A percentile compares a stretch with the other conserved stretches of the same genome.
phyloP scores from a whole-genome alignment of 2,797 vertebrate genomes.

The Aselliscus stoliczkanus region DNA sequence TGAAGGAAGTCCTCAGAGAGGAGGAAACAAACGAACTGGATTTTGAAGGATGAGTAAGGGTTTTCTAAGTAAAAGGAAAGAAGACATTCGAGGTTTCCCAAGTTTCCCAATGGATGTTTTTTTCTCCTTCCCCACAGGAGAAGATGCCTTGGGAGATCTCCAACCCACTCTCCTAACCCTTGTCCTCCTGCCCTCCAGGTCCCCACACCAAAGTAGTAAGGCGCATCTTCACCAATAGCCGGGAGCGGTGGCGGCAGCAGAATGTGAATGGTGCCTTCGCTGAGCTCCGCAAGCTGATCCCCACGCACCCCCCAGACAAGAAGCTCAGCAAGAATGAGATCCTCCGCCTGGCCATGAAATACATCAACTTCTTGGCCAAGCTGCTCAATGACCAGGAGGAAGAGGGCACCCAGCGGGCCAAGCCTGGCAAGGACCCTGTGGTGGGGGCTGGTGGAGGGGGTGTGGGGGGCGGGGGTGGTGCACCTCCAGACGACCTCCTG shows the following conservation, averaged over 20 bases:
- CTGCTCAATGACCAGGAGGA: conserved; percentile 89
- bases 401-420: conserved; percentile 87
- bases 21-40: not conserved
- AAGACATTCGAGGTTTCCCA: not conserved
- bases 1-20: not conserved
- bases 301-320: conserved; percentile 92
- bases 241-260: conserved; percentile 94
- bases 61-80: not conserved
- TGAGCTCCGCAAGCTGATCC: conserved; percentile 91
- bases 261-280: conserved; percentile 92
- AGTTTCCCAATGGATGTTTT: not conserved
- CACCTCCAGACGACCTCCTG: conserved; percentile 85
- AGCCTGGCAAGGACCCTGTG: conserved; percentile 82
- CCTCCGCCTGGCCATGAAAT: conserved; percentile 92
- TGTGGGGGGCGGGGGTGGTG: conserved; percentile 62
- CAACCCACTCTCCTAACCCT: not conserved
- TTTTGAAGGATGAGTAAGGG: not conserved
- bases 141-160: not conserved
- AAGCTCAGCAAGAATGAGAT: conserved; percentile 97
- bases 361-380: conserved; percentile 93
- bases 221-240: conserved; percentile 89
- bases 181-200: conserved; percentile 75
- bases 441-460: conserved; percentile 36
- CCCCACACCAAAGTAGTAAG: conserved; percentile 87
- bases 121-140: not conserved